Percentiles rank a stretch among this genome's conserved stretches.
These are phyloP conservation scores for Phocoena phocoena DNA, from an alignment of 2,113 vertebrate species.

Conservation along the genomic window DNA sequence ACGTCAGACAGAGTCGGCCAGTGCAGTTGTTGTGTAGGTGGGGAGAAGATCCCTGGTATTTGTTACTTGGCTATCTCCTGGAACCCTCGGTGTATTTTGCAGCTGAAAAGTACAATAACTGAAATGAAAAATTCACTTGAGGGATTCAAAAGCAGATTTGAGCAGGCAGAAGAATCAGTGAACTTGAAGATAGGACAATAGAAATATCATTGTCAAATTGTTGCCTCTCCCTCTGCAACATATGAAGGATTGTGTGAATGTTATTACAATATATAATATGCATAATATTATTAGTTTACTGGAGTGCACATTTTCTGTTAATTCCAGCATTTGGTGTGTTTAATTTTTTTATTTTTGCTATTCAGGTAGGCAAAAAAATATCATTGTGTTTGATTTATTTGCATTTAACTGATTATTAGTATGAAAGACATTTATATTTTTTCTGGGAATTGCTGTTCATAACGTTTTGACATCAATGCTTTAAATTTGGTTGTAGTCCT, in stretches of 20 bases:
- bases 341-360: neutral
- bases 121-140: too few species aligned
- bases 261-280: neutral
- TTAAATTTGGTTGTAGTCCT: neutral
- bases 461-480: neutral
- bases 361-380: neutral
- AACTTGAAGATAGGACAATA: too few species aligned
- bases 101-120: too few species aligned
- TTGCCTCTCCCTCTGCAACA: neutral
- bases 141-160: too few species aligned
- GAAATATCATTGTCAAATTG: neutral
- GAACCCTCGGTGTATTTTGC: neutral
- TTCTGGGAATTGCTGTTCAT: neutral
- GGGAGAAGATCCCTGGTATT: neutral
- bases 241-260: neutral
- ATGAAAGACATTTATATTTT: slow-evolving; percentile 17
- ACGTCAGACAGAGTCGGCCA: neutral
- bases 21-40: neutral
- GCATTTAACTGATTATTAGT: neutral
- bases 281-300: neutral
- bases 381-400: neutral
- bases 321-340: neutral
- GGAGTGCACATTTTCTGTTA: neutral
- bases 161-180: too few species aligned
- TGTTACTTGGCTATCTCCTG: neutral